Base-by-base conservation (phyloP, 2,797 vertebrate genomes). In the Valencia hispanica region DNA sequence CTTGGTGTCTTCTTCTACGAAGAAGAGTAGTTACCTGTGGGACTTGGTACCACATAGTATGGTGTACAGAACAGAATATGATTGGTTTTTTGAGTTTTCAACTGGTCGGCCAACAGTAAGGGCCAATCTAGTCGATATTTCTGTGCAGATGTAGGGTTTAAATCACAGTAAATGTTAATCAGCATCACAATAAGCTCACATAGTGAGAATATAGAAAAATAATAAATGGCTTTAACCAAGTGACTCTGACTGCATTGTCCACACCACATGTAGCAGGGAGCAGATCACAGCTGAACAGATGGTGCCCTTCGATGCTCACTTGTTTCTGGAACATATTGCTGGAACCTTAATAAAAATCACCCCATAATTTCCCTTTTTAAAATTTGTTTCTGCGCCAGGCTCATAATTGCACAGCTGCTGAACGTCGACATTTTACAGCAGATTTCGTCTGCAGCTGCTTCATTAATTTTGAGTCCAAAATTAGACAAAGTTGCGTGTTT, bases 401-500 rank as follows among this genome's bases (percentile, higher is more conserved):
- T 65, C 61, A 65, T 12, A 12, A 8, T 5, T 41, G 36, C 63
- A 39, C 22, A n/a, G 22, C 25, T 68, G 39, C 65, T 27, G 39
- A 68, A 45, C 25, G 25, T 43, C 39, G 27, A 43, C 36, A 27
- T 45, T 43, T 66, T 11, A 15, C 36, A 32, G 68, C 27, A 17
- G n/a, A 20, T 47, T 27, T 70, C 57, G n/a, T 15, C 72, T n/a
- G 57, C 45, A 18, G 68, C 48, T 53, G 45, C 27, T 50, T 48
- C 8, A 22, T 34, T 18, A 20, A 50, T 20, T 45, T 34, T 25
- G 48, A 34, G 48, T 51, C 57, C 57, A n/a, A 27, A 36, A 17
- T 27, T 34, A 50, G 8, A 10, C 32, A 39, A 20, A 63, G 68
- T 15, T 27, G 25, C 3, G 63, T 75, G 72, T 78, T 74, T 73